phyloP scores from a whole-genome alignment of 1,140 invertebrate species.

The Neodiprion lecontei region DNA sequence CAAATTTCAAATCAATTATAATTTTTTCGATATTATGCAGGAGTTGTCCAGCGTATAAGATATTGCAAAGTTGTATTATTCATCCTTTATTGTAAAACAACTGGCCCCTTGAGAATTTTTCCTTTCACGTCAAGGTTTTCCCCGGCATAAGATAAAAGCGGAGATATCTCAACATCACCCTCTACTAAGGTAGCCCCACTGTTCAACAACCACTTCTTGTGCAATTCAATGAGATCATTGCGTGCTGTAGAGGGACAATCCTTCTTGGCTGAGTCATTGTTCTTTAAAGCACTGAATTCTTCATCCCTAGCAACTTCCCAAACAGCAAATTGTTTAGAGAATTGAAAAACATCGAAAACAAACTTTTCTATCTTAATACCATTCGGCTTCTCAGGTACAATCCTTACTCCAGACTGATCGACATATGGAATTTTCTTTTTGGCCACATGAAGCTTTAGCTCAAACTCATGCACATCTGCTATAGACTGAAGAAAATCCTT shows the following conservation, averaged over 20 bases:
- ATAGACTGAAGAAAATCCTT: conserved; percentile 81
- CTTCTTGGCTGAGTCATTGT: conserved; percentile 84
- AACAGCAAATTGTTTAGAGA: conserved; percentile 88
- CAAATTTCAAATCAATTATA: neutral
- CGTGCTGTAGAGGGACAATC: conserved; percentile 91
- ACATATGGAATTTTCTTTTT: conserved; percentile 97
- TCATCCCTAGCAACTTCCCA: conserved; percentile 92
- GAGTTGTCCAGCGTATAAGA: neutral
- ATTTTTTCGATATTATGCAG: neutral
- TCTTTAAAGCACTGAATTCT: conserved; percentile 98
- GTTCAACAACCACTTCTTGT: conserved; percentile 81
- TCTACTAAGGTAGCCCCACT: conserved; percentile 80
- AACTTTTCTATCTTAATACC: conserved; percentile 99
- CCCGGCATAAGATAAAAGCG: conserved; percentile 88
- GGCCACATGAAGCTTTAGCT: conserved; percentile 91
- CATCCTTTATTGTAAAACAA: conserved; percentile 55
- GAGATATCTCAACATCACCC: conserved; percentile 87
- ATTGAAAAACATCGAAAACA: conserved; percentile 98
- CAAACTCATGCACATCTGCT: conserved; percentile 67
- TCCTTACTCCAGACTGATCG: conserved; percentile 73
- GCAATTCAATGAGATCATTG: conserved; percentile 79
- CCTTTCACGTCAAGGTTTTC: conserved; percentile 79
- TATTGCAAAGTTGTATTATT: neutral
- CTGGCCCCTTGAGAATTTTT: conserved; percentile 74
- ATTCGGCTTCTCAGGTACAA: conserved; percentile 84